Base-by-base conservation (phyloP, 2,888 invertebrate genomes). In the Eupithecia subfuscata region DNA sequence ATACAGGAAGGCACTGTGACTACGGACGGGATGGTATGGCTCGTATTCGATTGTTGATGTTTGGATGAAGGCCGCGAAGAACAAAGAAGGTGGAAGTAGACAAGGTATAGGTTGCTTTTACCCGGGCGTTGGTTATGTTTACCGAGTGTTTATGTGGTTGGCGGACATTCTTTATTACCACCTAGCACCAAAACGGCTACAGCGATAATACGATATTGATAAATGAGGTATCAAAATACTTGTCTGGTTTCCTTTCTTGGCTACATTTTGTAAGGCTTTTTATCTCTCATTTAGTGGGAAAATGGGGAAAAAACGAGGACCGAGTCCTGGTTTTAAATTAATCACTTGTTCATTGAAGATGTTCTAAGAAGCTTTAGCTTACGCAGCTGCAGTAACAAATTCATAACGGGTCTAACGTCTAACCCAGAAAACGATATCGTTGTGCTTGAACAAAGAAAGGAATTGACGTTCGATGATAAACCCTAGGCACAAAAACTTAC, bases 1-100 rank as follows among this genome's bases (percentile, higher is more conserved):
- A 77, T 74, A 74, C 69, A 74, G 77, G 77, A 77, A 77, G 74
- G 72, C 69, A 74, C 18, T 34, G 18, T 25, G 69, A 72, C 60
- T 63, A 48, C 14, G 43, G 48, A 65, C 52, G 43, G 64, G 71
- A 56, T 30, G 69, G 18, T 25, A 56, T 64, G 60, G 63, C 40
- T n/a, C n/a, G 69, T 72, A 56, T 69, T 71, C 67, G 18, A 63
- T 64, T 34, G 64, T 64, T 34, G 37, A 60, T 70, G 60, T 43
- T 63, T 37, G 30, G 63, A 37, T 40, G 40, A 56, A 70, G 37
- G 70, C 30, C 18, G 37, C 12, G 43, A 25, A 25, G 60, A 71
- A 60, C 40, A 70, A 34, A 22, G 60, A 25, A 71, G 70, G 34
- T 18, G 9, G 18, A 34, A 64, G 34, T 64, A 60, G 34, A 18